These are phyloP conservation scores for Autographa pulchrina DNA, from an alignment of 2,888 invertebrate species.

Conservation along the genomic window DNA sequence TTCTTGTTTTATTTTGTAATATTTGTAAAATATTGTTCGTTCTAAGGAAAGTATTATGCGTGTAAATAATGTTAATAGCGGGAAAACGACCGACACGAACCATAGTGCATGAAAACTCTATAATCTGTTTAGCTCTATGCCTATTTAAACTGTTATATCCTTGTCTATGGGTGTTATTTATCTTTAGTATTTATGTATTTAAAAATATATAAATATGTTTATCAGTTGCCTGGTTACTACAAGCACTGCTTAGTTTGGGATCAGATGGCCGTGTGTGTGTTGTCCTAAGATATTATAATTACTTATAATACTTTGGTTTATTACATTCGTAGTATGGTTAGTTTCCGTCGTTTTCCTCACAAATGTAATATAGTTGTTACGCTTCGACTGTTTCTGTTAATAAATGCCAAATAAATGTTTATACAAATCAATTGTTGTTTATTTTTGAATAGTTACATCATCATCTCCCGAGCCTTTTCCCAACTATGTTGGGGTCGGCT, in stretches of 20 bases:
- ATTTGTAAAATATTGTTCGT: constrained; percentile 27
- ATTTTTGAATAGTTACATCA: not conserved
- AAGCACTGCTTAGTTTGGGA: too few relatives aligned
- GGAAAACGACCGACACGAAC: not conserved
- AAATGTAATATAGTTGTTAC: constrained; percentile 7
- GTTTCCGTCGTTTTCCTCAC: not conserved
- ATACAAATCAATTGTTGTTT: not conserved
- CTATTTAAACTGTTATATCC: not conserved
- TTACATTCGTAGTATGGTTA: not conserved
- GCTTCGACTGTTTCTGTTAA: constrained; percentile 26
- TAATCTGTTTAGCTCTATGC: not conserved
- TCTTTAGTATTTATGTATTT: too few relatives aligned
- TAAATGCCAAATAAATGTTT: constrained; percentile 46
- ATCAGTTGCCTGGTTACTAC: too few relatives aligned
- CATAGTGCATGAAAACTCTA: not conserved
- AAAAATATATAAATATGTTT: too few relatives aligned
- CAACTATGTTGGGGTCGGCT: too few relatives aligned
- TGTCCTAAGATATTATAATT: too few relatives aligned
- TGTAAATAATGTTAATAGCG: not conserved
- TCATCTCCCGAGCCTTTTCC: too few relatives aligned
- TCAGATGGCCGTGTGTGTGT: too few relatives aligned
- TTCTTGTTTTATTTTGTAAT: constrained; percentile 8
- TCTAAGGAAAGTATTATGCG: constrained; percentile 45
- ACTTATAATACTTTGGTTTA: too few relatives aligned
- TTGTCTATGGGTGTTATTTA: too few relatives aligned